Percentiles rank a stretch among this genome's conserved stretches.
phyloP scores from a whole-genome alignment of 2,888 invertebrate genomes.

The Autographa pulchrina region DNA sequence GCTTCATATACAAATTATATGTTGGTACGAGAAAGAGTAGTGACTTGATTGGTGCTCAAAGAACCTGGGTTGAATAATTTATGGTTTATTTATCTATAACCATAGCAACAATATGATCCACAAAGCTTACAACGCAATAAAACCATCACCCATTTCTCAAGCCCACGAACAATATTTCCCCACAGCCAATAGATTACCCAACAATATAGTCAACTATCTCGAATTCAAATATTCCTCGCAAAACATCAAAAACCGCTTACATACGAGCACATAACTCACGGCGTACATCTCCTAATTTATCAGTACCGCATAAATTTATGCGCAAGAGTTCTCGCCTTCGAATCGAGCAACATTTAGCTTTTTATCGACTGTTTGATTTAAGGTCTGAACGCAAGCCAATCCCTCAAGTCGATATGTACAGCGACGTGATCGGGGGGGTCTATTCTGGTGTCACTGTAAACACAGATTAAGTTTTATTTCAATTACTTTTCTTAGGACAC shows the following conservation, averaged over 20 bases:
- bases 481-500: not conserved
- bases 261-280: constrained; percentile 77
- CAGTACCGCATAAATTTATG: constrained; percentile 85
- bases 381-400: constrained; percentile 78
- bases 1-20: too few species aligned
- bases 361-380: constrained; percentile 88
- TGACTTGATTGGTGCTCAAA: too few species aligned
- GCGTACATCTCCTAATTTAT: constrained; percentile 82
- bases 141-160: not conserved
- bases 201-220: constrained; percentile 1
- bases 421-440: constrained; percentile 58
- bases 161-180: not conserved
- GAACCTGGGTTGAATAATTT: too few species aligned
- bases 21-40: too few species aligned
- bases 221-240: not conserved
- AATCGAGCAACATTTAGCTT: constrained; percentile 89
- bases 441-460: constrained; percentile 71
- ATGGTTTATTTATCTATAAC: too few species aligned
- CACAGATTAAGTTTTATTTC: not conserved
- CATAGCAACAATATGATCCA: not conserved
- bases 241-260: constrained; percentile 40
- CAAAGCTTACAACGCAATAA: not conserved
- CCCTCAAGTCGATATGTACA: constrained; percentile 85
- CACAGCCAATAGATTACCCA: not conserved
- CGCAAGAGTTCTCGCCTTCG: constrained; percentile 80